Percentiles rank a stretch among this genome's conserved stretches.
Conservation (phyloP, 2,888 invertebrate genomes). For the Meteorus colon region DNA sequence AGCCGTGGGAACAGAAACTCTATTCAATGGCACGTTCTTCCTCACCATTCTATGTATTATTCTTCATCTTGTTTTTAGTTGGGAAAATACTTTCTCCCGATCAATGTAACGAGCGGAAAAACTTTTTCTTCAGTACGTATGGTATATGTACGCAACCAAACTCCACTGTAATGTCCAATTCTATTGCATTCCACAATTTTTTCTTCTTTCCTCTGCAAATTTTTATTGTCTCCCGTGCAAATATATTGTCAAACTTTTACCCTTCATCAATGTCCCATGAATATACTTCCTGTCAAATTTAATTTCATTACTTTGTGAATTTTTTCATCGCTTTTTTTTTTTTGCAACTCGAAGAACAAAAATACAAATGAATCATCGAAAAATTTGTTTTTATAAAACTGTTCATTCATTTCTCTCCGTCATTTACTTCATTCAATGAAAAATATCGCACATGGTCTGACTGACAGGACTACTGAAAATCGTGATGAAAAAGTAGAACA, state of each 20-base stretch:
- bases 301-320: background rate
- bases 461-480: background rate
- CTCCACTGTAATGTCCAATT: background rate
- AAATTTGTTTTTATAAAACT: background rate
- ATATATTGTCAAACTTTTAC: constrained; percentile 7
- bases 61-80: constrained; percentile 5
- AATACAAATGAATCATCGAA: background rate
- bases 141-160: background rate
- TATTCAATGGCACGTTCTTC: background rate
- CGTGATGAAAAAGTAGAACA: background rate
- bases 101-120: constrained; percentile 15
- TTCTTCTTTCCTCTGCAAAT: background rate
- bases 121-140: constrained; percentile 14
- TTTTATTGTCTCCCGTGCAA: background rate
- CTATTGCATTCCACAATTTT: constrained; percentile 3
- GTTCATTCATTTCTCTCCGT: background rate
- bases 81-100: constrained; percentile 19
- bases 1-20: constrained; percentile 7
- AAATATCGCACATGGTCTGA: background rate
- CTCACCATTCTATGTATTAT: background rate
- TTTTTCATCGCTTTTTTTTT: background rate
- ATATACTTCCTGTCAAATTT: background rate
- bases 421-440: background rate
- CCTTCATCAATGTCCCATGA: background rate
- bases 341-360: background rate